Evolutionary conservation across 2,797 vertebrate species (phyloP).

Genomic region (Falco naumanni): DNA sequence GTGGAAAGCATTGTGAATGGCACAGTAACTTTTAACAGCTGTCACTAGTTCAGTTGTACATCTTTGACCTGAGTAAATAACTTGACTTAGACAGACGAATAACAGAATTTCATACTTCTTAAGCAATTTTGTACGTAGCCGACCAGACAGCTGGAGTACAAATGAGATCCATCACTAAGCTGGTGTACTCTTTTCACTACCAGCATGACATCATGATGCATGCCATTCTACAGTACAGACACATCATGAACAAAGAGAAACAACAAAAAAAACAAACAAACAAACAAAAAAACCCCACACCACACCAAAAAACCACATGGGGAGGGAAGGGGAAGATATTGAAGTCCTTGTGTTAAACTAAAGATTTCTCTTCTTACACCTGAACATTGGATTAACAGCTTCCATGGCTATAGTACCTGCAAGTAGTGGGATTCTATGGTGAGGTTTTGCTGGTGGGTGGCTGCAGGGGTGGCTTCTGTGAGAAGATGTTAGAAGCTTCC

Average conservation of each 20-base stretch:
- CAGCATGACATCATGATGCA: not conserved
- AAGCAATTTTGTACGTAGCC: not conserved
- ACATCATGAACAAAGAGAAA: not conserved
- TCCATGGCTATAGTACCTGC: not conserved
- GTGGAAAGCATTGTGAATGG: not conserved
- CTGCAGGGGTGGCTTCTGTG: no score
- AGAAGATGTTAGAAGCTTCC: no score
- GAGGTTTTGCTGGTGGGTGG: no score
- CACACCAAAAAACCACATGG: no score
- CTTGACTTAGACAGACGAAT: not conserved
- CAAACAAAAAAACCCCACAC: no score
- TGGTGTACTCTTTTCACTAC: not conserved
- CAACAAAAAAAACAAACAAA: not conserved
- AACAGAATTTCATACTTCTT: not conserved
- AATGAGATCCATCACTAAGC: not conserved
- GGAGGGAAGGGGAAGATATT: not conserved
- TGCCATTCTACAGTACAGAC: not conserved
- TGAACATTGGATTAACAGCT: slow-evolving; percentile 12
- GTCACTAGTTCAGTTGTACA: not conserved
- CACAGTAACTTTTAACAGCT: not conserved
- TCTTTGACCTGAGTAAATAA: not conserved
- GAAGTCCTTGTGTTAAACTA: not conserved
- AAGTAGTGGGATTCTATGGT: not conserved
- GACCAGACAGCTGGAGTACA: not conserved
- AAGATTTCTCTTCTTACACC: not conserved